Conservation (phyloP, 2,888 invertebrate species). For the Pherbina coryleti region DNA sequence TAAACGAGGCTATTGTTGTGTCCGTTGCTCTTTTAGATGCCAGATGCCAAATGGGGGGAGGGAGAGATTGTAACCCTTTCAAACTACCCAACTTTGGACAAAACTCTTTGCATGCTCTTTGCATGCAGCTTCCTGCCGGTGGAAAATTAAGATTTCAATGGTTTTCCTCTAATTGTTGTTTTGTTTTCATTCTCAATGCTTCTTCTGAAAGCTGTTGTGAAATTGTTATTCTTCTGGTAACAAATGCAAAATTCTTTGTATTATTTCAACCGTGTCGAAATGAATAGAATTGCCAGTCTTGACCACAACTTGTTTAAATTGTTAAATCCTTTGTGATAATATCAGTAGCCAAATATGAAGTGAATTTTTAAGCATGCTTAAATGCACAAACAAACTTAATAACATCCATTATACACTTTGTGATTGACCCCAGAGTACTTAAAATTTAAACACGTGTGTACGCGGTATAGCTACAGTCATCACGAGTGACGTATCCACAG, state of each 20-base stretch:
- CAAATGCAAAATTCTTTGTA: too few relatives aligned
- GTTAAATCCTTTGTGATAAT: background rate
- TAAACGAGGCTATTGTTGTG: background rate
- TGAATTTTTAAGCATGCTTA: background rate
- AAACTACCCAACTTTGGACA: background rate
- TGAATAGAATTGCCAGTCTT: background rate
- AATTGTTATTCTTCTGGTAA: background rate
- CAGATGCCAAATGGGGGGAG: background rate
- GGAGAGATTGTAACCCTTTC: background rate
- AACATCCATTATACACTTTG: background rate
- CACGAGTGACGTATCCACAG: background rate
- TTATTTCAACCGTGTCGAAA: background rate
- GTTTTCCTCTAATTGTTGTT: background rate
- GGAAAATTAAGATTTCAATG: slow-evolving; percentile 16
- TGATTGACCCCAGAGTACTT: background rate
- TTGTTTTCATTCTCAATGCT: background rate
- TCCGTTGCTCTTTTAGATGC: background rate
- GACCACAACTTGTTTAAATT: too few relatives aligned
- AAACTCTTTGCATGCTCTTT: background rate
- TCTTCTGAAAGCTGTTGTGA: background rate
- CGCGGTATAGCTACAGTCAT: background rate
- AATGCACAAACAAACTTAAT: background rate
- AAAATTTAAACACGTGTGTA: background rate
- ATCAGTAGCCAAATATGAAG: background rate
- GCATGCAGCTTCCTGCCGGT: background rate